Base-by-base conservation (phyloP, 2,888 invertebrate species). In the Cryptophagus acutangulus region DNA sequence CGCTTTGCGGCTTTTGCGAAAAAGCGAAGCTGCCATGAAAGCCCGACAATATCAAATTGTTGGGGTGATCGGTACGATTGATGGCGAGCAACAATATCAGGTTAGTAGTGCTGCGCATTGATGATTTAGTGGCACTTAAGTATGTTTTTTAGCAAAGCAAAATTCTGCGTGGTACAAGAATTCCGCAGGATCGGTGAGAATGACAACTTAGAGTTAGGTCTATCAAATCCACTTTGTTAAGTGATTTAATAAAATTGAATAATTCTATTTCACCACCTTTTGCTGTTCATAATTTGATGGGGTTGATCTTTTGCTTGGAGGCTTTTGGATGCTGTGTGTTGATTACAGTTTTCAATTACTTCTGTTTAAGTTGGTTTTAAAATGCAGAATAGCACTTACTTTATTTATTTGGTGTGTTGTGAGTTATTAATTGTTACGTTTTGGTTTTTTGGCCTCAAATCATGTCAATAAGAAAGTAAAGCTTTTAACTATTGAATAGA, bases 1-100 rank as follows among this genome's bases (percentile, higher is more conserved):
- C 41, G 77, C 81, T 3, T 74, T 84, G 68, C 69, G 82, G 43
- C 72, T 82, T 26, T 74, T 90, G 48, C 74, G 89, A 41, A 81
- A 88, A 59, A 82, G 85, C 15, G 74, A 84, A 14, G 72, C 79
- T 4, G 84, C 87, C 0, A 81, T 91, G 75, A 82, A 87, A 51
- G 87, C 89, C 34, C 74, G 79, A 25, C 90, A 91, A 71, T 92
- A 91, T 72, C 91, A 92, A 71, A 79, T 91, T 57, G 85, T 90
- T 14, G 83, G 83, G 29, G 82, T 90, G 46, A 74, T 76, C 46
- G 90, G 90, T 1, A 76, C 79, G 40, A 77, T 88, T 63, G 77
- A 81, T 48, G 74, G 74, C 5, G 87, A 88, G 49, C 71, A 74
- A 25, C 87, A 89, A 63, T 86, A 84, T 62, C 82, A 87, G 76